Evolutionary conservation across 1,140 invertebrate species (phyloP).

Genomic region (Oncopodura yosiiana): DNA sequence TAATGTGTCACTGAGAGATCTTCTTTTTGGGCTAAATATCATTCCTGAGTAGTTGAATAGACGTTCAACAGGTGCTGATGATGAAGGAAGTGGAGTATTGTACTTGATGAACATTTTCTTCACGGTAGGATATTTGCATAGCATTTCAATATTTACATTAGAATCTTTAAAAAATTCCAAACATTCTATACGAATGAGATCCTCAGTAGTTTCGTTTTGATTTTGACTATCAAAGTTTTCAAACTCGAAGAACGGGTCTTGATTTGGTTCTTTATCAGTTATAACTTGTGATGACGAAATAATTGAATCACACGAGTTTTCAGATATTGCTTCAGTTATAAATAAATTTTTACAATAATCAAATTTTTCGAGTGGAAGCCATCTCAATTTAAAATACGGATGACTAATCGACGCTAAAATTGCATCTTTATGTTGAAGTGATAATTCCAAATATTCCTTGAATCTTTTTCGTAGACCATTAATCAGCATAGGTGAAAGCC

Average conservation of each 20-base stretch:
- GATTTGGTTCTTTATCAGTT: background rate
- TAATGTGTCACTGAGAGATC: background rate
- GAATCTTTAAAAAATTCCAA: conserved; percentile 1
- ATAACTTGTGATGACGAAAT: background rate
- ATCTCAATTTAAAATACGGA: conserved; percentile 13
- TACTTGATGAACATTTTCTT: conserved; percentile 23
- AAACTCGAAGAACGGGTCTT: too few species aligned
- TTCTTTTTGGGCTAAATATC: background rate
- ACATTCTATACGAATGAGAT: background rate
- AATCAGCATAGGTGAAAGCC: background rate
- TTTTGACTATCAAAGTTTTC: conserved; percentile 1
- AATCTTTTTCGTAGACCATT: conserved; percentile 3
- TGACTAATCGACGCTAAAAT: conserved; percentile 17
- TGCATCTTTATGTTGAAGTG: background rate
- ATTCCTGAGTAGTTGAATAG: conserved; percentile 25
- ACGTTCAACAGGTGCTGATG: conserved; percentile 28
- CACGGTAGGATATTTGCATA: conserved; percentile 12
- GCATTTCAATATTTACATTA: background rate
- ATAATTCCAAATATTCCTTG: background rate
- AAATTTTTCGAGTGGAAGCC: background rate
- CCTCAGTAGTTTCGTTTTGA: background rate
- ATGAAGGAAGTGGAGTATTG: conserved; percentile 23
- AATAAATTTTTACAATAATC: background rate
- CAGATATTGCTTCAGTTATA: conserved; percentile 2
- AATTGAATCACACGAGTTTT: too few species aligned